Evolutionary conservation across 2,888 invertebrate genomes (phyloP).

Genomic region (Taenaris catops): DNA sequence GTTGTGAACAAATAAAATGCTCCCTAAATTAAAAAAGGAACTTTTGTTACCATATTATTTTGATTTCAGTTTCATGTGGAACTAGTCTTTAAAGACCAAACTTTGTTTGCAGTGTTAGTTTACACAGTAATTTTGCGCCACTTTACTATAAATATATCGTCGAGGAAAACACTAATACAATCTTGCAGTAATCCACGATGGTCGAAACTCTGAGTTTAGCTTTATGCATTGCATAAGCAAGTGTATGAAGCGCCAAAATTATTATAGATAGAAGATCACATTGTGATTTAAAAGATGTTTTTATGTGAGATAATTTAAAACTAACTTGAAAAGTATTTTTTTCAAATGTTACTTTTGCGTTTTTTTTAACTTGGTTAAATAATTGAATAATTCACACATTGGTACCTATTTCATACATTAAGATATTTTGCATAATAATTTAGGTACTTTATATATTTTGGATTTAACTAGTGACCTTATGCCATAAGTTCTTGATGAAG

Average conservation of each 20-base stretch:
- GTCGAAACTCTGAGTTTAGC: conserved; percentile 13
- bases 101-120: conserved; percentile 40
- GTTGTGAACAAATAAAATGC: conserved; percentile 38
- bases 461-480: conserved; percentile 20
- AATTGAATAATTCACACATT: conserved; percentile 48
- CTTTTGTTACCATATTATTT: conserved; percentile 68
- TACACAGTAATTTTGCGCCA: conserved; percentile 31
- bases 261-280: conserved; percentile 59
- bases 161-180: conserved; percentile 3
- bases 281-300: conserved; percentile 75
- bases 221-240: conserved; percentile 26
- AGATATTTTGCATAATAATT: conserved; percentile 60
- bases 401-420: conserved; percentile 53
- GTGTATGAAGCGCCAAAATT: conserved; percentile 46
- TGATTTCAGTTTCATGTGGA: conserved; percentile 57
- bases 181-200: conserved; percentile 1
- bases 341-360: conserved; percentile 69
- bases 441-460: conserved; percentile 41
- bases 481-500: conserved; percentile 20
- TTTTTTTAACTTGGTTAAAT: conserved; percentile 64
- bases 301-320: conserved; percentile 66
- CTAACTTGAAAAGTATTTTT: conserved; percentile 74
- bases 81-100: conserved; percentile 75
- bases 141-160: conserved; percentile 3
- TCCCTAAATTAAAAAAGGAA: conserved; percentile 48